A percentile compares a stretch with the other conserved stretches of the same genome.
These are phyloP conservation scores for Cladopsammia gracilis DNA, from an alignment of 64 coral and sea anemone genomes.

Conservation along the genomic window DNA sequence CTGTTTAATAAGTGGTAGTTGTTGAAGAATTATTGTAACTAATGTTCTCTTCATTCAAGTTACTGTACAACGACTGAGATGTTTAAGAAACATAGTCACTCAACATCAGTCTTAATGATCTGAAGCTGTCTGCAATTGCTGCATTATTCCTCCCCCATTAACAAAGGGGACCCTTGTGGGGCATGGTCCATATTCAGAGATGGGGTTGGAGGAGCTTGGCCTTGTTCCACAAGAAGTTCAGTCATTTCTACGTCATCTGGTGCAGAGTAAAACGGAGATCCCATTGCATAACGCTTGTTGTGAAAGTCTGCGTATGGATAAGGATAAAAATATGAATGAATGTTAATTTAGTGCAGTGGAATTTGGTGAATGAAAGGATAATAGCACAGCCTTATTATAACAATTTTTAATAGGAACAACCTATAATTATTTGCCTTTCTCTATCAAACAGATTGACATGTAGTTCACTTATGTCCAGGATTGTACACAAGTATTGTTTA, in stretches of 20 bases:
- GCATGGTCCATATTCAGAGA: conserved; percentile 19
- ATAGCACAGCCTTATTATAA: too few species aligned
- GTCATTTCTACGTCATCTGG: conserved; percentile 88
- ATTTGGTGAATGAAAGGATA: neutral
- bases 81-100: too few species aligned
- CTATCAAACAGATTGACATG: too few species aligned
- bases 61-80: too few species aligned
- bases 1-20: too few species aligned
- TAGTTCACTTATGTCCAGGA: too few species aligned
- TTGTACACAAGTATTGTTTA: too few species aligned
- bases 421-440: too few species aligned
- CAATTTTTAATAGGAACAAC: too few species aligned
- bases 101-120: too few species aligned
- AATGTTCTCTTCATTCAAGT: too few species aligned
- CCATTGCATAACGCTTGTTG: conserved; percentile 78
- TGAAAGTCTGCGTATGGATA: conserved; percentile 71
- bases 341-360: neutral
- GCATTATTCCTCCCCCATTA: neutral
- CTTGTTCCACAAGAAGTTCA: conserved; percentile 66
- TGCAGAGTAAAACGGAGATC: conserved; percentile 92
- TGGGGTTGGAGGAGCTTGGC: conserved; percentile 16
- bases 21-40: too few species aligned
- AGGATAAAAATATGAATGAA: conserved; percentile 30
- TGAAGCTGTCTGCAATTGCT: neutral
- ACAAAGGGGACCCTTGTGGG: conserved; percentile 13